These are phyloP conservation scores for Dinocampus coccinellae DNA, from an alignment of 2,888 invertebrate genomes.

Conservation along the genomic window DNA sequence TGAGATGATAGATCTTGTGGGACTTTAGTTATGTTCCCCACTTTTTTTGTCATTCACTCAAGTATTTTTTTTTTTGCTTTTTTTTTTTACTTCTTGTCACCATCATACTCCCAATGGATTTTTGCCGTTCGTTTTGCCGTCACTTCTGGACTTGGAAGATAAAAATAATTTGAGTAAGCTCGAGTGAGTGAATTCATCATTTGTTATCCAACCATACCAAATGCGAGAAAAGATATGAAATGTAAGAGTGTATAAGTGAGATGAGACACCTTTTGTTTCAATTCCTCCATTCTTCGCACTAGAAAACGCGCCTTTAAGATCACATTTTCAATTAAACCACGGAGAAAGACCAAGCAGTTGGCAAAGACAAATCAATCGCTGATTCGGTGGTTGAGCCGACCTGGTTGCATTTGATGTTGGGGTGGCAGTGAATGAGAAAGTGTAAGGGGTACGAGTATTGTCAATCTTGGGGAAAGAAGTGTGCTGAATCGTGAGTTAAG, in stretches of 20 bases:
- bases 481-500: constrained; percentile 19
- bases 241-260: not conserved
- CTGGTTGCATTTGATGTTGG: constrained; percentile 9
- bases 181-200: constrained; percentile 40
- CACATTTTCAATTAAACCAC: constrained; percentile 53
- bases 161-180: constrained; percentile 53
- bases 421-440: constrained; percentile 5
- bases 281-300: constrained; percentile 21
- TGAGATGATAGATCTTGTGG: not conserved
- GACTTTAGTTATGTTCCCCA: not conserved
- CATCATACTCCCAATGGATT: not conserved
- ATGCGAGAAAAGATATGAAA: constrained; percentile 9
- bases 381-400: constrained; percentile 42
- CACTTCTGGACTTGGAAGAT: constrained; percentile 50
- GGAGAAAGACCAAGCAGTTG: constrained; percentile 36
- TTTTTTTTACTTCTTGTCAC: not conserved
- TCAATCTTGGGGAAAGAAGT: constrained; percentile 12
- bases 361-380: constrained; percentile 43
- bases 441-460: constrained; percentile 29
- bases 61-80: too few relatives aligned
- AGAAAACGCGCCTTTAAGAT: constrained; percentile 27
- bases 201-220: constrained; percentile 5
- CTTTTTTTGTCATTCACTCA: too few relatives aligned
- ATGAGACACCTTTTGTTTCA: constrained; percentile 47
- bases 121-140: constrained; percentile 25